Conservation (phyloP, 2,113 vertebrate species). For the Malurus cyaneus region DNA sequence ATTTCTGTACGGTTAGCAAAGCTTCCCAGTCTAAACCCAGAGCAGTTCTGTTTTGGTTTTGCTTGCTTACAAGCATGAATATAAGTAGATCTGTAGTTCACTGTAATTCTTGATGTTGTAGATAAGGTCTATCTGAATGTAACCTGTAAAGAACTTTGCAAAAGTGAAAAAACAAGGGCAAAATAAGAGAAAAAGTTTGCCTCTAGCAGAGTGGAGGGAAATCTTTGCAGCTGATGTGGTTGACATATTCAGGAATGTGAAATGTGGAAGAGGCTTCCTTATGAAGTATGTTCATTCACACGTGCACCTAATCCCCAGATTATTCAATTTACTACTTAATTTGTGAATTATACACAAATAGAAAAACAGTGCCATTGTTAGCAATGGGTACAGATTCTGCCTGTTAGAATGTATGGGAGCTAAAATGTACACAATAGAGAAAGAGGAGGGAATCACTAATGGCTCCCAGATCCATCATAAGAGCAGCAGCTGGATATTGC, state of each 20-base stretch:
- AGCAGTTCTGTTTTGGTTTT: background rate
- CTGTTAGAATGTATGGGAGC: background rate
- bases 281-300: background rate
- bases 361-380: background rate
- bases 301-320: background rate
- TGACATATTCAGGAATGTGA: background rate
- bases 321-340: background rate
- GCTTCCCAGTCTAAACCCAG: conserved; percentile 21
- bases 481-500: background rate
- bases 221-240: background rate
- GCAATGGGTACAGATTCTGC: background rate
- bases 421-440: background rate
- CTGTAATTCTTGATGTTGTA: background rate
- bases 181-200: background rate
- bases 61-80: background rate
- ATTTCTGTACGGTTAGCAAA: conserved; percentile 2
- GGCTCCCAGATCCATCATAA: background rate
- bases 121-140: background rate
- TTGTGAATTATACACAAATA: background rate
- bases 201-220: background rate
- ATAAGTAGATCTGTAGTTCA: background rate
- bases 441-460: background rate
- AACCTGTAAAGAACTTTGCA: background rate
- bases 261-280: background rate
- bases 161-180: background rate